Conservation (phyloP, 2,113 vertebrate species). For the Corvus cornix region DNA sequence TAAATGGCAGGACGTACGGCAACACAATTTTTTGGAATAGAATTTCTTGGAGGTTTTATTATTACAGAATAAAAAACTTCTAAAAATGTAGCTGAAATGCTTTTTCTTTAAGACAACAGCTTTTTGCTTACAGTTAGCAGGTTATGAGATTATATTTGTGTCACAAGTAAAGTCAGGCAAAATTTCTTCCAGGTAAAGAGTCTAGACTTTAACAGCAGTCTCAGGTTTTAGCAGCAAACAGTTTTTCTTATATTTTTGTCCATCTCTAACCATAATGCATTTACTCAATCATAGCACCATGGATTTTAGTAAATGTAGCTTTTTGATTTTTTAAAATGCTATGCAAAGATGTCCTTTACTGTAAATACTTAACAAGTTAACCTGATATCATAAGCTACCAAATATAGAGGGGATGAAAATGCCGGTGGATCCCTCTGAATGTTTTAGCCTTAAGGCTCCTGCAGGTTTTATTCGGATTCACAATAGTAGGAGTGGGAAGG, state of each 20-base stretch:
- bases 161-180: not conserved
- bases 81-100: not conserved
- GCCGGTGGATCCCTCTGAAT: not conserved
- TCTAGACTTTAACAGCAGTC: not conserved
- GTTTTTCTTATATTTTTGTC: not conserved
- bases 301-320: not conserved
- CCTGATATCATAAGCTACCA: not conserved
- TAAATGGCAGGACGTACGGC: not conserved
- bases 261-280: not conserved
- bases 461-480: slow-evolving; percentile 36
- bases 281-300: not conserved
- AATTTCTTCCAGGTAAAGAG: not conserved
- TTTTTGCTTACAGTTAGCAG: not conserved
- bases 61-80: not conserved
- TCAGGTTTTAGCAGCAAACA: not conserved
- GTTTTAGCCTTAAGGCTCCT: slow-evolving; percentile 45
- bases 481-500: slow-evolving; percentile 14
- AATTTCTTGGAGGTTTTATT: not conserved
- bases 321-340: not conserved
- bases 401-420: not conserved
- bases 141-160: not conserved
- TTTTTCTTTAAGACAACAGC: not conserved
- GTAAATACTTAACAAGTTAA: not conserved
- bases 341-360: not conserved
- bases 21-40: not conserved